Conservation (phyloP, 2,888 invertebrate genomes). For the Trypoxylon attenuatum region DNA sequence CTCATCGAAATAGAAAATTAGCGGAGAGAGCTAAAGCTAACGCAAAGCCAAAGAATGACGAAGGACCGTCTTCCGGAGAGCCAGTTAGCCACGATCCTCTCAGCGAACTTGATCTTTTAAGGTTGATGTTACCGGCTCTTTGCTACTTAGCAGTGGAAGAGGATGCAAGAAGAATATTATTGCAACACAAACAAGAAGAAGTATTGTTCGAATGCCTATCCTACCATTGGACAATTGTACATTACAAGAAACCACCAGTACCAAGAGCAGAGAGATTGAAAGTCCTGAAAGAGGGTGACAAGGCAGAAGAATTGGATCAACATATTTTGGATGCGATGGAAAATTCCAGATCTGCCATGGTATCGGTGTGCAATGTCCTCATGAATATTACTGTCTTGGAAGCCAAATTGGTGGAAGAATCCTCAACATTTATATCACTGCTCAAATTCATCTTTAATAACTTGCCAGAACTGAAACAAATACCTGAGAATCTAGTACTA, state of each 20-base stretch:
- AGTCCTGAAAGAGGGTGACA: conserved; percentile 84
- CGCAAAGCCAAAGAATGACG: conserved; percentile 68
- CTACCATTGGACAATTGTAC: conserved; percentile 91
- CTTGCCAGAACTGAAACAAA: conserved; percentile 88
- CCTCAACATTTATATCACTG: conserved; percentile 85
- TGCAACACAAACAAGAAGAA: conserved; percentile 87
- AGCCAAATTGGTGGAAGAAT: conserved; percentile 87
- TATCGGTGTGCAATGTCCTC: conserved; percentile 92
- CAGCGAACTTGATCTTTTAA: conserved; percentile 83
- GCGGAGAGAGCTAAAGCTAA: conserved; percentile 81
- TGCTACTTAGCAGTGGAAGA: conserved; percentile 96
- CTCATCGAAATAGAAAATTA: conserved; percentile 81
- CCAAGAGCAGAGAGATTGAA: conserved; percentile 88
- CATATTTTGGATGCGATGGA: conserved; percentile 88
- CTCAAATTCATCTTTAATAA: conserved; percentile 91
- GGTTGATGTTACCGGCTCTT: conserved; percentile 90
- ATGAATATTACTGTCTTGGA: conserved; percentile 95
- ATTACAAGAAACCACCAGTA: conserved; percentile 88
- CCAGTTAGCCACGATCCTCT: conserved; percentile 74
- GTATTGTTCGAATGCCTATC: conserved; percentile 86
- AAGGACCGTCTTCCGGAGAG: conserved; percentile 62
- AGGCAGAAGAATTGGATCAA: conserved; percentile 80
- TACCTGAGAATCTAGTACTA: conserved; percentile 88
- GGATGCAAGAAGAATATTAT: conserved; percentile 85
- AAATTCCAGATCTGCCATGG: conserved; percentile 89